These are phyloP conservation scores for Caenorhabditis auriculariae DNA, from an alignment of 2,888 invertebrate species.

Conservation along the genomic window DNA sequence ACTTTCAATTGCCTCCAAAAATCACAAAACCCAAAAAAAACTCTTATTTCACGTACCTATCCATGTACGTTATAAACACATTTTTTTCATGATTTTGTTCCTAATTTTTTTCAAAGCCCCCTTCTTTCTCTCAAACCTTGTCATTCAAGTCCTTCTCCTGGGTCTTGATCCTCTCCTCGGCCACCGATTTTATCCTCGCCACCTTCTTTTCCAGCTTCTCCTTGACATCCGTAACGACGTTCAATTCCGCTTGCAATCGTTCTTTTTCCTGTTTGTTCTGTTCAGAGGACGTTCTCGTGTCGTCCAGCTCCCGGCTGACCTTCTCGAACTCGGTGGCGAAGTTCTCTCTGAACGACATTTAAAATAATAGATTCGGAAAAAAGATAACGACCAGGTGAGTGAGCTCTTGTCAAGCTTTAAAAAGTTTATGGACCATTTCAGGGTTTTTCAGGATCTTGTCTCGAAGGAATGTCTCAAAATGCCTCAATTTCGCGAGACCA, in stretches of 20 bases:
- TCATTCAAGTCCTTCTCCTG: conserved; percentile 9
- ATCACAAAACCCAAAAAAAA: too few species aligned
- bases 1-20: too few species aligned
- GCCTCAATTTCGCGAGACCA: too few species aligned
- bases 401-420: too few species aligned
- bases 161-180: neutral
- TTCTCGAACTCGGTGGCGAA: conserved; percentile 25
- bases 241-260: conserved; percentile 12
- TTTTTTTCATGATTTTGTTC: too few species aligned
- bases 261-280: conserved; percentile 11
- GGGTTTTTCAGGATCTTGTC: neutral
- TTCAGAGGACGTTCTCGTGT: neutral
- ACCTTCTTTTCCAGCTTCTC: neutral
- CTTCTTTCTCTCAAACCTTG: too few species aligned
- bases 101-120: too few species aligned
- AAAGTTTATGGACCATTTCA: too few species aligned
- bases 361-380: neutral
- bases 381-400: too few species aligned
- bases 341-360: conserved; percentile 14
- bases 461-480: neutral
- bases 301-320: conserved; percentile 5
- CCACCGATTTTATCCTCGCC: conserved; percentile 2
- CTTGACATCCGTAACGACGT: conserved; percentile 10
- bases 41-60: too few species aligned
- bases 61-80: too few species aligned